Evolutionary conservation across 2,797 vertebrate genomes (phyloP).

Genomic region (Myotis myotis): DNA sequence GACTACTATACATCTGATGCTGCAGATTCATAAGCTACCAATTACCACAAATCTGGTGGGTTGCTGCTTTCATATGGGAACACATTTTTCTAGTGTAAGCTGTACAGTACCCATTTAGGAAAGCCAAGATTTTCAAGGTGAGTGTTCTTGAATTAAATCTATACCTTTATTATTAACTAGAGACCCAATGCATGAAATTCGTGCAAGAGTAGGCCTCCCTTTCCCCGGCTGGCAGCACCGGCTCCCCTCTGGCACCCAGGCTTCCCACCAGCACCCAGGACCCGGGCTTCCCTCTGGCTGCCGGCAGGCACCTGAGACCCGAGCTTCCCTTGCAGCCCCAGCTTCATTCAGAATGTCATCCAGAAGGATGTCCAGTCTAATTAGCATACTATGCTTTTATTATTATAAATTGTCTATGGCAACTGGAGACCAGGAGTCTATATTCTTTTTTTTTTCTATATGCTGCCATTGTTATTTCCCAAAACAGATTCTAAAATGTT

Average conservation of each 20-base stretch:
- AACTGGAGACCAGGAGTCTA: not conserved
- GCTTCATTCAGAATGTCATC: too few species aligned
- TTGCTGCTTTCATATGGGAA: not conserved
- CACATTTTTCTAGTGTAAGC: not conserved
- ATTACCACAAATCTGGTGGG: not conserved
- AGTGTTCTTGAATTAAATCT: not conserved
- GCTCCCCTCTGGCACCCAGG: too few species aligned
- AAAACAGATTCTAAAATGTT: not conserved
- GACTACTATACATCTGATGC: not conserved
- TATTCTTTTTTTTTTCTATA: not conserved
- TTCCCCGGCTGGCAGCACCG: too few species aligned
- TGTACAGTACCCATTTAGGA: not conserved
- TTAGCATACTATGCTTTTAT: too few species aligned
- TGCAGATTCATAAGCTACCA: not conserved
- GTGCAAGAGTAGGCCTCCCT: too few species aligned
- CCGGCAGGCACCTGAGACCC: too few species aligned
- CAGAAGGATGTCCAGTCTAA: too few species aligned
- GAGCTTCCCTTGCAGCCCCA: too few species aligned
- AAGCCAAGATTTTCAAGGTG: not conserved
- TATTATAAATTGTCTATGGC: not conserved
- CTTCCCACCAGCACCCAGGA: too few species aligned
- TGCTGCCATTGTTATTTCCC: not conserved
- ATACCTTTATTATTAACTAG: not conserved
- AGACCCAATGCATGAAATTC: too few species aligned
- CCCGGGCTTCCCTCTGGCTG: too few species aligned